Conservation (phyloP, 2,113 vertebrate species). For the Cairina moschata region DNA sequence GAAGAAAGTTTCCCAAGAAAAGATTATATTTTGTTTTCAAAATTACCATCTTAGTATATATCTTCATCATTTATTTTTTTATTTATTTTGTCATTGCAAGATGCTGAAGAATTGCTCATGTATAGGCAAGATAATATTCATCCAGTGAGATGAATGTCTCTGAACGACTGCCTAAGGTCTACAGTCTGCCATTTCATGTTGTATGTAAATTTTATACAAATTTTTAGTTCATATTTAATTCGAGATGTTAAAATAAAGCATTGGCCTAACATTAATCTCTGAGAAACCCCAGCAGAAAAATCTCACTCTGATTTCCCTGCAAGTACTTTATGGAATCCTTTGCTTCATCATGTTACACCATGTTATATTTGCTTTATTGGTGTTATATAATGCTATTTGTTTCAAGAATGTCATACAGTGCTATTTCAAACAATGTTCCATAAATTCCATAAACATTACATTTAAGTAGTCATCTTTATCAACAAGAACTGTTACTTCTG, state of each 20-base stretch:
- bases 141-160: not conserved
- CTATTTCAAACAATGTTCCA: not conserved
- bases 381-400: not conserved
- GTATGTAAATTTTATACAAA: not conserved
- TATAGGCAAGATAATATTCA: not conserved
- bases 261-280: not conserved
- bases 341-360: not conserved
- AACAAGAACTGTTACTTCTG: not conserved
- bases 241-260: not conserved
- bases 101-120: too few species aligned
- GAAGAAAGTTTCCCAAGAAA: not conserved
- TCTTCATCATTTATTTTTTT: too few species aligned
- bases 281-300: not conserved
- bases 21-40: too few species aligned
- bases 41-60: too few species aligned
- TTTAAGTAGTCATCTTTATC: not conserved
- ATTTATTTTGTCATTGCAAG: too few species aligned
- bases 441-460: not conserved
- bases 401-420: not conserved
- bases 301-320: not conserved
- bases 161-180: not conserved
- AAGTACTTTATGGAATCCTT: not conserved
- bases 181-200: not conserved
- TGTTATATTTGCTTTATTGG: not conserved
- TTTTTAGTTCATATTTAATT: not conserved